Base-by-base conservation (phyloP, 2,888 invertebrate genomes). In the Lathronympha strigana region DNA sequence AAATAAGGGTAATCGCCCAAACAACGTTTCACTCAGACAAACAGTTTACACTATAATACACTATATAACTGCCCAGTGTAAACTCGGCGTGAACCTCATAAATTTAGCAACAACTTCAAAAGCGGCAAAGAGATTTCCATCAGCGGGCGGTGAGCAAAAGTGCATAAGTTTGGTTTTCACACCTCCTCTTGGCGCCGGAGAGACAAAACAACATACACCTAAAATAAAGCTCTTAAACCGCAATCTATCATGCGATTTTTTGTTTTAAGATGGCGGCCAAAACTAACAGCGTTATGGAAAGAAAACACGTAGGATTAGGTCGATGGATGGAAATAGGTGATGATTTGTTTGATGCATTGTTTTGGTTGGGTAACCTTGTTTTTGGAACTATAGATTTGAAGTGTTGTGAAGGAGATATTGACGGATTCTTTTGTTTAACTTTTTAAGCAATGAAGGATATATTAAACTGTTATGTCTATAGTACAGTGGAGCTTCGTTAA, bases 211-310 rank as follows among this genome's bases (percentile, higher is more conserved):
- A 78, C 72, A n/a, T 76, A 76, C 80, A 76, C 76, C 76, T 77
- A 75, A 84, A 87, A 87, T 87, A 87, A 84, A 87, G 76, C 88
- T 88, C 89, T 90, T 85, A 85, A 78, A 83, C 78, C 73, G 76
- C 79, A 71, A 81, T 87, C 77, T 82, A 87, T 86, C 84, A 66
- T 71, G n/a, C 63, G 64, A 45, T 54, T 66, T 63, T 71, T 71
- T 67, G 69, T 74, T 73, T 73, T 73, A 61, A 71, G 72, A 73
- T 66, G 61, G 67, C 77, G 70, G 80, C 83, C 81, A 84, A 81
- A 79, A 84, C 70, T 75, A 83, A 83, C 81, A 84, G 71, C 68
- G 70, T 70, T 71, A 73, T 71, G 71, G 80, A 77, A 82, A 76
- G 70, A 81, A 81, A 83, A 81, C 77, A 80, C 76, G 73, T 19